Conservation (phyloP, 1,140 invertebrate genomes). For the silkworm (Bombyx mori) region ASM3026992v2 NC_085113.1:10927501-10928000, state of each 20-base stretch:
- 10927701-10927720: conserved; percentile 19
- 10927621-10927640: conserved; percentile 14
- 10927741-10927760: conserved; percentile 19
- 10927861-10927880: conserved; percentile 6
- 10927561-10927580: conserved; percentile 8
- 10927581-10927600: conserved; percentile 14
- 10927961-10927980: conserved; percentile 11
- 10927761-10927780: conserved; percentile 11
- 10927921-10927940: conserved; percentile 4
- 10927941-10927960: conserved; percentile 12
- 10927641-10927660: conserved; percentile 14
- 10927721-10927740: conserved; percentile 22
- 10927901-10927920: conserved; percentile 7
- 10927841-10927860: conserved; percentile 13
- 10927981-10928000: conserved; percentile 12
- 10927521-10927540: conserved; percentile 5
- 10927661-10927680: conserved; percentile 16
- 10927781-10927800: conserved; percentile 14
- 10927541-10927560: conserved; percentile 16
- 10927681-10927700: conserved; percentile 16
- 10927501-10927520: conserved; percentile 4
- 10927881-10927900: conserved; percentile 9
- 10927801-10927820: conserved; percentile 11
- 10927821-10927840: conserved; percentile 10
- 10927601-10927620: conserved; percentile 17